phyloP scores from a whole-genome alignment of 1,140 invertebrate genomes.

The Ooceraea biroi region DNA sequence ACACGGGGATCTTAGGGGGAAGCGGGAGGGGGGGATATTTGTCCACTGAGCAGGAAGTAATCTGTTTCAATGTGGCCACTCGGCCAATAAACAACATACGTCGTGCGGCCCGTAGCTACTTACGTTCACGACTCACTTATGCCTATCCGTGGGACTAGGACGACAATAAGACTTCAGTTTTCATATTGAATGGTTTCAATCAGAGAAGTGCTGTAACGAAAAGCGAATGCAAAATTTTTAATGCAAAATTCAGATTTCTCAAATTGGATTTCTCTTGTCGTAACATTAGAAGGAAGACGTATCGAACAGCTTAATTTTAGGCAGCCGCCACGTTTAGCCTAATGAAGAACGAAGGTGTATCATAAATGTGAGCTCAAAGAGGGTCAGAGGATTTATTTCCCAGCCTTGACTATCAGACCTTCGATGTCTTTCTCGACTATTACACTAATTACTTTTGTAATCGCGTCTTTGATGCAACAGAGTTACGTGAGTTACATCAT shows the following conservation, averaged over 20 bases:
- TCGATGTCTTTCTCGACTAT: too few species aligned
- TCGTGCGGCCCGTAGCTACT: slow-evolving; percentile 23
- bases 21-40: slow-evolving; percentile 49
- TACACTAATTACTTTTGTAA: background rate
- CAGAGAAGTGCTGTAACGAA: background rate
- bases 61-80: slow-evolving; percentile 79
- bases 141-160: slow-evolving; percentile 20
- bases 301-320: too few species aligned
- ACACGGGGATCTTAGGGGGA: background rate
- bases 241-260: too few species aligned
- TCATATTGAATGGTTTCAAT: background rate
- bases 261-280: too few species aligned
- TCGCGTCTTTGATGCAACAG: background rate
- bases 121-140: slow-evolving; percentile 35
- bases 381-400: too few species aligned
- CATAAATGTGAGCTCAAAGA: too few species aligned
- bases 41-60: slow-evolving; percentile 80
- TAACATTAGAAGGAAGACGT: too few species aligned
- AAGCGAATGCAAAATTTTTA: background rate
- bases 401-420: too few species aligned
- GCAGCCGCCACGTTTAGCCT: too few species aligned
- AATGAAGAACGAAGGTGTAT: too few species aligned
- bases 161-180: background rate
- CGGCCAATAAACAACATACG: slow-evolving; percentile 59
- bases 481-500: background rate